Conservation (phyloP, 2,797 vertebrate genomes). For the Diceros bicornis region DNA sequence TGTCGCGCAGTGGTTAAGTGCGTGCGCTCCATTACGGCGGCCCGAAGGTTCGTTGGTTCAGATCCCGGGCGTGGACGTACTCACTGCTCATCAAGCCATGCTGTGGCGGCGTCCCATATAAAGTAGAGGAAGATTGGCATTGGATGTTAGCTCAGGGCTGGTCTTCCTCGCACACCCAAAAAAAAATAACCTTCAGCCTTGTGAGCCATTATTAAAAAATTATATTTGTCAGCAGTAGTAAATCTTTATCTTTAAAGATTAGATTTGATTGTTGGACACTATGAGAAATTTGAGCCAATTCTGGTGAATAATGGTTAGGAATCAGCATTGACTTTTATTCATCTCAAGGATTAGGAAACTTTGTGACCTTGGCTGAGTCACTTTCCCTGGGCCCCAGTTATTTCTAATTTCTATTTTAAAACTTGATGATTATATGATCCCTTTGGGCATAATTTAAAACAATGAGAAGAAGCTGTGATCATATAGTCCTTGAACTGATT, state of each 20-base stretch:
- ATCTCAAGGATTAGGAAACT: neutral
- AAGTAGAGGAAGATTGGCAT: no score
- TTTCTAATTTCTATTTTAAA: slow-evolving; percentile 40
- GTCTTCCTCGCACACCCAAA: no score
- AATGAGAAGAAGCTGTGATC: neutral
- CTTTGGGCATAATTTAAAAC: neutral
- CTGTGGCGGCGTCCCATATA: no score
- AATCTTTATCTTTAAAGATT: slow-evolving; percentile 53
- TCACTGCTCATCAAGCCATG: no score
- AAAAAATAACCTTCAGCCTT: slow-evolving; percentile 26
- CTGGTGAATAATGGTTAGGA: neutral
- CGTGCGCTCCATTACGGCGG: no score
- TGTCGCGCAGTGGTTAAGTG: no score
- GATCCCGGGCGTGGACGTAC: no score
- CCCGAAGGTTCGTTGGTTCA: no score
- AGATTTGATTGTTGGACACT: neutral
- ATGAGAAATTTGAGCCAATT: neutral
- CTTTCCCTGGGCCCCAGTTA: neutral
- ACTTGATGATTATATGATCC: neutral
- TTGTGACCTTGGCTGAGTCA: neutral
- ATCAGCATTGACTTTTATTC: slow-evolving; percentile 9
- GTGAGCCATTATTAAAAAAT: neutral
- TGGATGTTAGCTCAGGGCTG: no score
- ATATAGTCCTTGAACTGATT: neutral
- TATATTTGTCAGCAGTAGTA: neutral